Evolutionary conservation across 2,888 invertebrate species (phyloP), one percentile per base, ranked within the genome.

Genomic region (Rhingia campestris): DNA sequence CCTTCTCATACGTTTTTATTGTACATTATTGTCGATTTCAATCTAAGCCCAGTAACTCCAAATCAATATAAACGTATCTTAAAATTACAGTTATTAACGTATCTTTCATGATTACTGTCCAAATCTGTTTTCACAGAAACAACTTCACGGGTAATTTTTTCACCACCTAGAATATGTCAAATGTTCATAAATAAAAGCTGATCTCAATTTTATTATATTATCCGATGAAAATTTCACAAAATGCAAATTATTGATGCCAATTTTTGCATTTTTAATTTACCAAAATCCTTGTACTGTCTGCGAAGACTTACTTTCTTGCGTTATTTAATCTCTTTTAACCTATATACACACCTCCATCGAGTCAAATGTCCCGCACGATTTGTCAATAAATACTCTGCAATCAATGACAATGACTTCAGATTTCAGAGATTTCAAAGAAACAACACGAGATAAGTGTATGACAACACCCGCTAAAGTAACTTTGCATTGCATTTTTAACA

Each of bases 351-450:
- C 73, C 63, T 14, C 45, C 30, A 56, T 35, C 56, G 14, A 49
- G 49, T 7, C 30, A n/a, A 33, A 49, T 49, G 32, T 41, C 43
- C 41, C 7, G 47, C 58, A 70, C 75, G 43, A 75, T 75, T 58
- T 64, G 69, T 81, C 75, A 81, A 81, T 61, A 81, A 69, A 43
- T 63, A 39, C 43, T 81, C 69, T 63, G 67, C 56, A 35, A 54
- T 49, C 63, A 51, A 58, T 63, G 66, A 73, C 80, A 58, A 63
- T 75, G 56, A 63, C 63, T 67, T 39, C 51, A 61, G 56, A 63
- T 56, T 67, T 39, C 51, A 61, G 7, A 45, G 53, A 45, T 39
- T 49, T 64, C 12, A 59, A 7, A 58, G 32, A 4, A 32, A 37
- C 32, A 32, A 32, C 22, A 61, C 58, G 9, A 39, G 41, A 32